Evolutionary conservation across 2,888 invertebrate species (phyloP).

Genomic region (Salpingus planirostris): DNA sequence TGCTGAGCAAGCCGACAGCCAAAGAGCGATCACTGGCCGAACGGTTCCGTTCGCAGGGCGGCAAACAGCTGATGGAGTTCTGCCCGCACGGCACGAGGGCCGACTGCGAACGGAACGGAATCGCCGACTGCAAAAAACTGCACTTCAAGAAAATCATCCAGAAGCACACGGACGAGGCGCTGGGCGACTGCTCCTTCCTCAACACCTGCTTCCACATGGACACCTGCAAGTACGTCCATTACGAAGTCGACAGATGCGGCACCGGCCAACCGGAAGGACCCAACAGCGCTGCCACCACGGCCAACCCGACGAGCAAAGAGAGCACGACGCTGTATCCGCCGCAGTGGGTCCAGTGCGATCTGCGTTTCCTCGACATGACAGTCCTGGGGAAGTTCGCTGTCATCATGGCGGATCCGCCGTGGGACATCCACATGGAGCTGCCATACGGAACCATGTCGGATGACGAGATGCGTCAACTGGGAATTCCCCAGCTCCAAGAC

Average conservation of each 20-base stretch:
- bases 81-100: slow-evolving; percentile 91
- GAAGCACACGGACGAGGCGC: slow-evolving; percentile 69
- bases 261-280: slow-evolving; percentile 26
- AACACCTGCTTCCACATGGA: slow-evolving; percentile 99
- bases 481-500: slow-evolving; percentile 89
- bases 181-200: slow-evolving; percentile 92
- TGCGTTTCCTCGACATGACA: slow-evolving; percentile 84
- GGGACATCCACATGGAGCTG: slow-evolving; percentile 99
- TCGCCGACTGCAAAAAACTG: slow-evolving; percentile 69
- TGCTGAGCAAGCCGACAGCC: slow-evolving; percentile 91
- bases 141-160: slow-evolving; percentile 97
- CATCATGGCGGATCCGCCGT: slow-evolving; percentile 98
- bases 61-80: slow-evolving; percentile 88
- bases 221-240: slow-evolving; percentile 97
- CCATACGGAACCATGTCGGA: slow-evolving; percentile 99
- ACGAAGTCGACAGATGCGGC: slow-evolving; percentile 80
- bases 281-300: slow-evolving; percentile 24
- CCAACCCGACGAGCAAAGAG: slow-evolving; percentile 31
- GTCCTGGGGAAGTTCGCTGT: slow-evolving; percentile 94
- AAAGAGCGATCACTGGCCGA: slow-evolving; percentile 94
- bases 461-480: slow-evolving; percentile 94
- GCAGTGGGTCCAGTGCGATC: slow-evolving; percentile 96
- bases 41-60: slow-evolving; percentile 92
- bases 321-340: slow-evolving; percentile 71
- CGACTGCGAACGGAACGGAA: slow-evolving; percentile 62